Percentiles rank a stretch among this genome's conserved stretches.
Conservation (phyloP, 2,888 invertebrate species). For the Glaucopsyche alexis region DNA sequence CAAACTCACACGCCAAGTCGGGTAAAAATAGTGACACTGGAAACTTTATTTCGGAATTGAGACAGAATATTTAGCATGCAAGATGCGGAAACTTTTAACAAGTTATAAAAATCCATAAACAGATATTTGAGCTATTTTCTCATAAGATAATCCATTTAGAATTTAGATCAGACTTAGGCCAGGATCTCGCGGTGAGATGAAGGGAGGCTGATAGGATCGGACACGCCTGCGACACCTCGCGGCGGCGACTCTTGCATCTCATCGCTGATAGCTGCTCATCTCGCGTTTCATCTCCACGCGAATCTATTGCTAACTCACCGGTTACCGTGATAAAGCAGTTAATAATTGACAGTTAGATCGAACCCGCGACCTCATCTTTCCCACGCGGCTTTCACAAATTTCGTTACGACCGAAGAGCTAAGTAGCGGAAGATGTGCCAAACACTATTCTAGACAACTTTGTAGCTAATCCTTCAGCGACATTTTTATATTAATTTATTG, state of each 20-base stretch:
- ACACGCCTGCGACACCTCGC: conserved; percentile 61
- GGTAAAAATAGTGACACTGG: background rate
- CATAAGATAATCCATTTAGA: background rate
- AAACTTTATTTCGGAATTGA: background rate
- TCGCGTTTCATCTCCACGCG: conserved; percentile 62
- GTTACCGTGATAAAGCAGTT: conserved; percentile 39
- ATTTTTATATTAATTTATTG: too few relatives aligned
- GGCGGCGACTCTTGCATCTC: conserved; percentile 63
- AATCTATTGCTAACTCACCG: conserved; percentile 48
- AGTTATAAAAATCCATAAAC: background rate
- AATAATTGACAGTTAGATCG: conserved; percentile 39
- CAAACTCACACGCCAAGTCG: too few relatives aligned
- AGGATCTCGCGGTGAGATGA: conserved; percentile 63
- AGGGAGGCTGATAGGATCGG: conserved; percentile 62
- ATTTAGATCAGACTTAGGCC: conserved; percentile 25
- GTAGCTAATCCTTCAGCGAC: background rate
- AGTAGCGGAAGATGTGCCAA: background rate
- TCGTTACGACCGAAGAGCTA: background rate
- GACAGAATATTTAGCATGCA: background rate
- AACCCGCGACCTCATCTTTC: conserved; percentile 46
- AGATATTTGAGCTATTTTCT: background rate
- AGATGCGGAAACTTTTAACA: background rate
- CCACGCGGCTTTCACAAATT: conserved; percentile 41
- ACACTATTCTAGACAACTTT: background rate
- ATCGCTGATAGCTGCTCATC: conserved; percentile 65